Percentiles rank a stretch among this genome's conserved stretches.
phyloP scores from a whole-genome alignment of 2,888 invertebrate genomes.

The Dendrolimus houi region DNA sequence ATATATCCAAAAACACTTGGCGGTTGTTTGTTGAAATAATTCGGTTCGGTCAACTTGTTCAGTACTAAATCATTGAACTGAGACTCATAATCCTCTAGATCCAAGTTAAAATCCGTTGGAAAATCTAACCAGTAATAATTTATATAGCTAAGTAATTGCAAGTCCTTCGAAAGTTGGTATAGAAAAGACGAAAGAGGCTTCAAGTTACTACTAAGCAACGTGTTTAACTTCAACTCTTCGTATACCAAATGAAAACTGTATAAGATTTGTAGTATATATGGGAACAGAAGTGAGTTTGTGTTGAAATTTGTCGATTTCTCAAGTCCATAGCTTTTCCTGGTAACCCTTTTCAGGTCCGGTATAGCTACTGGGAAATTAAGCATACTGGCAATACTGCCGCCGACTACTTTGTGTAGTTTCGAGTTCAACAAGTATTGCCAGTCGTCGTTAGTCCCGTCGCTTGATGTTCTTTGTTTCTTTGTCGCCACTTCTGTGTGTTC shows the following conservation, averaged over 20 bases:
- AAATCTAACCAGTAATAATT: slow-evolving; percentile 92
- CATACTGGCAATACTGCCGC: slow-evolving; percentile 52
- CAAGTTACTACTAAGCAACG: slow-evolving; percentile 80
- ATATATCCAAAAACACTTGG: slow-evolving; percentile 85
- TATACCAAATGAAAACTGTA: slow-evolving; percentile 91
- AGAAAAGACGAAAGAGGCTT: slow-evolving; percentile 82
- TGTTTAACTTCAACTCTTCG: slow-evolving; percentile 92
- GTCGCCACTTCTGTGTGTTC: slow-evolving; percentile 72
- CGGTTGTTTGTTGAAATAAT: slow-evolving; percentile 78
- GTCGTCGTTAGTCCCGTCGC: slow-evolving; percentile 86
- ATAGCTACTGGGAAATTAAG: slow-evolving; percentile 43
- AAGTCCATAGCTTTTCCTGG: slow-evolving; percentile 18
- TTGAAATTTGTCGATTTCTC: slow-evolving; percentile 72
- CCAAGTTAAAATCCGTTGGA: slow-evolving; percentile 77
- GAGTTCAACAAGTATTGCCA: slow-evolving; percentile 84
- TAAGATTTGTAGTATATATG: slow-evolving; percentile 83
- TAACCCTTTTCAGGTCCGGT: slow-evolving; percentile 17
- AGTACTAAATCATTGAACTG: slow-evolving; percentile 76
- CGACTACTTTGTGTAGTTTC: slow-evolving; percentile 71
- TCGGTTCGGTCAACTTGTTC: slow-evolving; percentile 77
- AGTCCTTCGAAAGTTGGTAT: slow-evolving; percentile 85
- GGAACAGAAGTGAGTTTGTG: slow-evolving; percentile 81
- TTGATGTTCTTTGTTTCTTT: slow-evolving; percentile 88
- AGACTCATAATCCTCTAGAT: slow-evolving; percentile 45
- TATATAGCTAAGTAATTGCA: slow-evolving; percentile 82